Evolutionary conservation across 2,888 invertebrate species (phyloP).

Genomic region (Escarpia spicata): DNA sequence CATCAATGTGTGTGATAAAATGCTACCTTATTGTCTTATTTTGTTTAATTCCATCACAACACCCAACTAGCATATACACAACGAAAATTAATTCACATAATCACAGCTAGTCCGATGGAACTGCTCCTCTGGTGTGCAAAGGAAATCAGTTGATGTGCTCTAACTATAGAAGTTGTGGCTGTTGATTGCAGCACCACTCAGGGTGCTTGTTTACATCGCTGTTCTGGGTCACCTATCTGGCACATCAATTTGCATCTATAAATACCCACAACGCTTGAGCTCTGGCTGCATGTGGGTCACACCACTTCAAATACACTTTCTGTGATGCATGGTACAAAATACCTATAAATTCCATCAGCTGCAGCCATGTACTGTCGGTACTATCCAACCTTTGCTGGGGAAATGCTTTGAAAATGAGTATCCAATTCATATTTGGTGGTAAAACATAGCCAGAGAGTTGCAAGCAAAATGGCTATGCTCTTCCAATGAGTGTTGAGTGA

Average conservation of each 20-base stretch:
- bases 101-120: no score
- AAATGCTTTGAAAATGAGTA: constrained; percentile 12
- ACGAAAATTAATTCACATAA: no score
- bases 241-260: constrained; percentile 13
- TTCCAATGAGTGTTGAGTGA: background rate
- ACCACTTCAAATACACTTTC: background rate
- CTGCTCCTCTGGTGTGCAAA: no score
- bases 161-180: background rate
- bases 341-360: constrained; percentile 10
- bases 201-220: background rate
- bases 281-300: constrained; percentile 5
- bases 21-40: no score
- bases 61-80: no score
- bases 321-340: background rate
- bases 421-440: background rate
- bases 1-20: no score
- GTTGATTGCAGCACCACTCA: background rate
- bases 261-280: background rate
- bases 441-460: background rate
- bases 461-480: background rate
- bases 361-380: background rate
- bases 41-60: no score
- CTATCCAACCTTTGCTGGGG: background rate
- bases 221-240: constrained; percentile 13
- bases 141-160: no score